Conservation (phyloP, 2,113 vertebrate genomes). For the Morone chrysops region DNA sequence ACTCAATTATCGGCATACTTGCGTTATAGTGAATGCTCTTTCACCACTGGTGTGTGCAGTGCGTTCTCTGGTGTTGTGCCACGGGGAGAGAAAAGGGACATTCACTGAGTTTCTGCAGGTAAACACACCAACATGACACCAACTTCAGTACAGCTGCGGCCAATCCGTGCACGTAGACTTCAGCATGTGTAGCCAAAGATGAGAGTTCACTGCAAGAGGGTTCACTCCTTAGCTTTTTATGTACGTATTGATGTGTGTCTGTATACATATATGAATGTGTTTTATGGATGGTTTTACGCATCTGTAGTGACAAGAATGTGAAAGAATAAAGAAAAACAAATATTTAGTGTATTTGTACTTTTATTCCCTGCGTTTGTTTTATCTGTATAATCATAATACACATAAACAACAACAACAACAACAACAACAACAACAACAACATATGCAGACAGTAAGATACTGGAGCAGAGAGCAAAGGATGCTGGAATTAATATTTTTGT, state of each 20-base stretch:
- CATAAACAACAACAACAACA: no score
- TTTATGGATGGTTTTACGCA: not conserved
- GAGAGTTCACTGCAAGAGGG: constrained; percentile 12
- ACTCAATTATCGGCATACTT: not conserved
- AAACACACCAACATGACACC: not conserved
- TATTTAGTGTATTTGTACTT: not conserved
- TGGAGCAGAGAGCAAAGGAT: no score
- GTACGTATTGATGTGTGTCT: not conserved
- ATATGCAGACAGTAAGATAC: no score
- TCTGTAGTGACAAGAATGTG: not conserved
- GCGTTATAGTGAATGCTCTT: not conserved
- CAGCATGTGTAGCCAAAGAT: constrained; percentile 8
- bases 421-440: no score
- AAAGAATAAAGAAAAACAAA: not conserved
- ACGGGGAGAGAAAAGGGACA: no score
- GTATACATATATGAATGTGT: not conserved
- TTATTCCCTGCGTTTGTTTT: not conserved
- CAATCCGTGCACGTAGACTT: not conserved
- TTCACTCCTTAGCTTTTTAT: not conserved
- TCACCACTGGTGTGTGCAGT: not conserved
- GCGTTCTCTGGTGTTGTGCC: not conserved
- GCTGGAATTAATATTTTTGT: no score
- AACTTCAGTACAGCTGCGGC: not conserved
- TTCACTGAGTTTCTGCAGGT: not conserved
- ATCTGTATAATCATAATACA: not conserved